A percentile compares a stretch with the other conserved stretches of the same genome.
Conservation (phyloP, 2,888 invertebrate species). For the Leptinotarsa tumamoca region DNA sequence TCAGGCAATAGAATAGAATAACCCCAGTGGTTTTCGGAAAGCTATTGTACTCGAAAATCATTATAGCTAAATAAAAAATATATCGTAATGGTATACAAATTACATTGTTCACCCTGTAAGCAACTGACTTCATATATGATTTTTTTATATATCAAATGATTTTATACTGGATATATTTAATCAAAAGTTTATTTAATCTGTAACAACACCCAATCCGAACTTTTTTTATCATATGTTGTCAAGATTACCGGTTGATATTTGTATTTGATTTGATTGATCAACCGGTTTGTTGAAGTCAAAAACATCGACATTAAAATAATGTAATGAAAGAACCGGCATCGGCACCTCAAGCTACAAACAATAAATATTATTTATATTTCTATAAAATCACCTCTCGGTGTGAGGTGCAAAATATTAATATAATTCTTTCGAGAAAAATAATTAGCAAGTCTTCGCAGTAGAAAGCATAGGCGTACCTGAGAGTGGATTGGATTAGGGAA, state of each 20-base stretch:
- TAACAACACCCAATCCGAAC: not conserved
- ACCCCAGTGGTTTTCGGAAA: too few relatives aligned
- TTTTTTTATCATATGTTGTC: not conserved
- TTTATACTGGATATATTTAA: not conserved
- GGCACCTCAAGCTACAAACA: conserved; percentile 28
- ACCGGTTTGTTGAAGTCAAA: conserved; percentile 20
- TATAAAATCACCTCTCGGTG: conserved; percentile 41
- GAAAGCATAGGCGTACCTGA: conserved; percentile 11
- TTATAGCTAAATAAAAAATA: too few relatives aligned
- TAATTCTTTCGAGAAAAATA: conserved; percentile 58
- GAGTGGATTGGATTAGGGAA: not conserved
- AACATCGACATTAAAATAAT: conserved; percentile 28
- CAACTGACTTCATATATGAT: too few relatives aligned
- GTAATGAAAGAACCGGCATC: conserved; percentile 30
- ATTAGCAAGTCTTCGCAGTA: conserved; percentile 59
- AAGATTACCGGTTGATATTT: not conserved
- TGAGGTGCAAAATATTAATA: conserved; percentile 62
- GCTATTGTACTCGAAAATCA: too few relatives aligned
- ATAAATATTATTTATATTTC: conserved; percentile 41
- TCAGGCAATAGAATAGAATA: too few relatives aligned
- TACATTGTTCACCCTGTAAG: too few relatives aligned
- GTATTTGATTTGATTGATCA: conserved; percentile 4
- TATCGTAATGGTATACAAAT: too few relatives aligned
- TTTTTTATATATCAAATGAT: too few relatives aligned
- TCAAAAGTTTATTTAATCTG: not conserved